Base-by-base conservation (phyloP, 2,888 invertebrate genomes). In the Pantelozetes paolii region DNA sequence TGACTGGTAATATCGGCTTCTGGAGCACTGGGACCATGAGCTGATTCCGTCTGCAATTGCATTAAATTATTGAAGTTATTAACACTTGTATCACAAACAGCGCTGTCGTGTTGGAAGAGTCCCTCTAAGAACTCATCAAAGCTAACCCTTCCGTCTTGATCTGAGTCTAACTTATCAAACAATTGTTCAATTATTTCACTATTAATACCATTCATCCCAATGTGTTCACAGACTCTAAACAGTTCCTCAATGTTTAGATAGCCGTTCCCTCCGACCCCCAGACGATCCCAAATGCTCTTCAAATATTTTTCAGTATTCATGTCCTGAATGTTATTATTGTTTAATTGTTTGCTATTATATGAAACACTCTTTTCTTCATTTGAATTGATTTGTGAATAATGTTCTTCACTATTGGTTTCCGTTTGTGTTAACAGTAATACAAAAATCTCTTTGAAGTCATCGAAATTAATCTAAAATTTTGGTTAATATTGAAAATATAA, bases 201-300 rank as follows among this genome's bases (percentile, higher is more conserved):
- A 54, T 74, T 59, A 18, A 23, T 57, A 26, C 23, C 70, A 85
- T 83, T 78, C 81, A 88, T 85, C 74, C 89, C 89, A 76, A 88
- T 87, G 76, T 87, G 87, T 79, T 87, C 85, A 80, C 88, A 89
- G 71, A 89, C 87, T 76, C 84, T 82, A 77, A 86, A 85, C 78
- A 89, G 84, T 80, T 89, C 88, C 70, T 84, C 84, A 79, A 87
- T 85, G 81, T 87, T 87, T 73, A 89, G 84, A 80, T 84, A 87
- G 26, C 88, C 88, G 81, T 86, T 85, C 77, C 84, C 83, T 6
- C 87, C 86, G 11, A 88, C 86, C 8, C 86, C 87, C 72, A 88
- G 83, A 76, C 85, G 85, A 77, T 85, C 85, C 87, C 89, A 89
- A 73, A 88, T 87, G 77, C 86, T 85, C 75, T 86, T 83, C 75